Conservation (phyloP, 2,113 vertebrate genomes). For the Corythaixoides concolor region DNA sequence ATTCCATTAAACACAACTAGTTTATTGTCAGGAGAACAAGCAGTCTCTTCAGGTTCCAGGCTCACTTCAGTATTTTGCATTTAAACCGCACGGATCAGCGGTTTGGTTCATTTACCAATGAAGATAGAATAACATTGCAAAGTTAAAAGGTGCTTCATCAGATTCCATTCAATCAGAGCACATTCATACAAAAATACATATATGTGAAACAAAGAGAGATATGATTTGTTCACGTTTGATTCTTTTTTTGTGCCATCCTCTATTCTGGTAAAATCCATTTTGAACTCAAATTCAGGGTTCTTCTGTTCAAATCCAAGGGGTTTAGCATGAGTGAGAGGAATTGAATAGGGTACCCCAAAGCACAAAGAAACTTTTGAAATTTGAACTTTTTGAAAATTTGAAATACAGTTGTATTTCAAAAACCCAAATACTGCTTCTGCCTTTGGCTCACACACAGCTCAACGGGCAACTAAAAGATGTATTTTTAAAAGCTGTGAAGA, state of each 20-base stretch:
- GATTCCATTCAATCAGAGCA: conserved; percentile 73
- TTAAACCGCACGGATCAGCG: conserved; percentile 78
- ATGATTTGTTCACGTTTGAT: not conserved
- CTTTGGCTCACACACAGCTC: not conserved
- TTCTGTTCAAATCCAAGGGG: fast-evolving
- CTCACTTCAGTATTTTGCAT: conserved; percentile 78
- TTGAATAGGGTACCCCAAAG: fast-evolving
- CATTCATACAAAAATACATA: conserved; percentile 37
- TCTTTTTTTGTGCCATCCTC: not conserved
- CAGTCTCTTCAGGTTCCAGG: conserved; percentile 67
- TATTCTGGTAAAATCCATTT: not conserved
- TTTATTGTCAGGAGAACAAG: conserved; percentile 80
- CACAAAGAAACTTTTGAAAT: not conserved
- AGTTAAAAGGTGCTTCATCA: conserved; percentile 79
- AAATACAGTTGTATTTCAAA: not conserved
- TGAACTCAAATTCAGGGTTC: not conserved
- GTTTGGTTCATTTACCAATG: conserved; percentile 80
- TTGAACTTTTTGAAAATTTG: too few relatives aligned
- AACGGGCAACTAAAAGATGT: not conserved
- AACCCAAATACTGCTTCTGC: not conserved
- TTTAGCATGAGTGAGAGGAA: not conserved
- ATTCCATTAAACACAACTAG: conserved; percentile 83
- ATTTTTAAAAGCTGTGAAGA: not conserved
- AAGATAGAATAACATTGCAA: conserved; percentile 78
- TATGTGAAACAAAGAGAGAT: not conserved